Evolutionary conservation across 1,140 invertebrate species (phyloP).

Genomic region (Bicyclus anynana): DNA sequence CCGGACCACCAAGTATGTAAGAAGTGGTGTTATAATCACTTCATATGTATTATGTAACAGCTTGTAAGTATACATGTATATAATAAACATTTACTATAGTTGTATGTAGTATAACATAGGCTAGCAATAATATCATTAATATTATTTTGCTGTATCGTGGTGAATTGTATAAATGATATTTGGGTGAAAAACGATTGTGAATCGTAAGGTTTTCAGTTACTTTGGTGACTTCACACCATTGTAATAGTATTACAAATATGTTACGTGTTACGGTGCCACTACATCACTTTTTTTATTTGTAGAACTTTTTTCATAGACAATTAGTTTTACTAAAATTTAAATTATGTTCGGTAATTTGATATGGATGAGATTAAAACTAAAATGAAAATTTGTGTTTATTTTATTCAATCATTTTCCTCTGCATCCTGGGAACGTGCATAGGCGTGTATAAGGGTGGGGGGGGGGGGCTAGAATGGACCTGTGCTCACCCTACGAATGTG

Average conservation of each 20-base stretch:
- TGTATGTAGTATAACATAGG: constrained; percentile 44
- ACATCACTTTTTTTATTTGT: constrained; percentile 69
- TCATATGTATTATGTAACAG: constrained; percentile 41
- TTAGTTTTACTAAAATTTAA: constrained; percentile 61
- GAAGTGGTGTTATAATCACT: constrained; percentile 74
- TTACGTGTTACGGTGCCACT: constrained; percentile 61
- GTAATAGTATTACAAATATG: constrained; percentile 21
- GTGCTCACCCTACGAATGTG: too few species aligned
- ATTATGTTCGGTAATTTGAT: constrained; percentile 75
- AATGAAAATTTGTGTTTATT: constrained; percentile 42
- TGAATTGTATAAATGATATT: constrained; percentile 37
- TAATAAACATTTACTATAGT: constrained; percentile 32
- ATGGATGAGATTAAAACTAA: constrained; percentile 72
- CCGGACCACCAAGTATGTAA: constrained; percentile 25
- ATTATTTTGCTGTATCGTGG: constrained; percentile 47
- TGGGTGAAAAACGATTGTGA: constrained; percentile 56
- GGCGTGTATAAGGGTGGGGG: too few species aligned
- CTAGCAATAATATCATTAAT: constrained; percentile 58
- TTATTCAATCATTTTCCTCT: constrained; percentile 3
- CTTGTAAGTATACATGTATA: constrained; percentile 65
- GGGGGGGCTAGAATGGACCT: too few species aligned
- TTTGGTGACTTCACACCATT: constrained; percentile 49
- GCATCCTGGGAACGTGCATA: too few species aligned
- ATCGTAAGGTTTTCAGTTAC: constrained; percentile 52
- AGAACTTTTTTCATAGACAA: constrained; percentile 58